Evolutionary conservation across 2,797 vertebrate genomes (phyloP), one percentile per base, ranked within the genome.

Genomic region (Alectoris magna): DNA sequence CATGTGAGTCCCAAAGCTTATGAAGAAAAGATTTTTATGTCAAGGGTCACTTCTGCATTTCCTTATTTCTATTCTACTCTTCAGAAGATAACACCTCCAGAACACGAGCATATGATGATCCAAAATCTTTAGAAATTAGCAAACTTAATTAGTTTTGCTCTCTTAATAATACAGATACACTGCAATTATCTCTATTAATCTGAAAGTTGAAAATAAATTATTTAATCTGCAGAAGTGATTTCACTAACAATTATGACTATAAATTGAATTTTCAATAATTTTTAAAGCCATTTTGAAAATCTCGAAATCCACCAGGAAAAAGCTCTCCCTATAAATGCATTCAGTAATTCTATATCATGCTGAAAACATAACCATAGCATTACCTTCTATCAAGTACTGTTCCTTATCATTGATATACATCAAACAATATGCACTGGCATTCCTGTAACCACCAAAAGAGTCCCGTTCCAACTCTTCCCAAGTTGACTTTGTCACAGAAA

Each of bases 371-470:
- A 0, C 0, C 2, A 41, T 53, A 96, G 93, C 56, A 91, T 97
- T 98, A 99, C 99, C 99, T 98, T 99, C 98, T 96, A 99, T 99
- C 95, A 99, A 98, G 90, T 99, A 99, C 51, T 99, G 99, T 84
- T 99, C 99, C 94, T 99, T 99, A 95, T 99, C 99, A 19, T 99
- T 99, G 93, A 99, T 99, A 92, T 99, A 99, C 99, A 99, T 99
- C 96, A 99, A 98, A 96, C 99, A 99, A 91, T 99, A 99, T 73
- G 99, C 99, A 87, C 99, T 99, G 93, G 99, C 99, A 68, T 99
- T 99, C 94, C 99, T 98, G 96, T 99, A 99, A 87, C 99, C 99
- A 79, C 99, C 99, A 18, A 99, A 99, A 4, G 99, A 99, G 96
- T 99, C 99, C 71, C 99, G 98, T 95, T 99, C 98, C 93, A 99